Base-by-base conservation (phyloP, 2,888 invertebrate species). In the Cheilosia vulpina region DNA sequence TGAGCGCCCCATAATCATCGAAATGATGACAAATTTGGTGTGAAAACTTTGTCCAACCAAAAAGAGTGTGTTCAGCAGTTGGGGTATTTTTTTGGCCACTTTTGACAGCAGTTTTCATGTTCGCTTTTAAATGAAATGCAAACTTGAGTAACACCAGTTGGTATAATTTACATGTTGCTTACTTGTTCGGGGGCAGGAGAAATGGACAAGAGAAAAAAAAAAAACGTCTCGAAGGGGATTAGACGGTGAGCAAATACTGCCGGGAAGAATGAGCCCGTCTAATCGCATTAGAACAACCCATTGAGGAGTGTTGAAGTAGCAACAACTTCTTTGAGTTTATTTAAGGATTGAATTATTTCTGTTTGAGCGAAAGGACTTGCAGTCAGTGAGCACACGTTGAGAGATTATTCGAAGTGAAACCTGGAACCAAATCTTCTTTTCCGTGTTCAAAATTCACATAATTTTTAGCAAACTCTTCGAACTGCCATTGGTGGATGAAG, bases 21-120 rank as follows among this genome's bases (percentile, higher is more conserved):
- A 76, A 76, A 81, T 76, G 81, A 71, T 76, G 81, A 85, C 76
- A 85, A 85, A 85, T 85, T 85, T 72, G 80, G 66, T 76, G 71
- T 17, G 9, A 47, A 71, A 73, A 50, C 17, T 43, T 76, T 66
- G 69, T 2, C 13, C 6, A 38, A 38, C 38, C 11, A 45, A 19
- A 47, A 53, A 43, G 52, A 53, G 50, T 78, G 31, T 52, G 43
- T 65, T 71, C 31, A 31, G 13, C 34, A 34, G 34, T 11, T 57
- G 65, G 63, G 19, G 7, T 60, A 2, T 41, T 73, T 73, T 52
- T 45, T 11, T 52, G 24, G 11, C 34, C 45, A 15, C 50, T 43
- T 66, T 72, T 82, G 77, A 76, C 57, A 76, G 58, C 52, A 55
- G 66, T 82, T 83, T 66, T 63, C 62, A 52, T 78, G 66, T 77